phyloP scores from a whole-genome alignment of 2,888 invertebrate species.

The Endomychus coccineus region DNA sequence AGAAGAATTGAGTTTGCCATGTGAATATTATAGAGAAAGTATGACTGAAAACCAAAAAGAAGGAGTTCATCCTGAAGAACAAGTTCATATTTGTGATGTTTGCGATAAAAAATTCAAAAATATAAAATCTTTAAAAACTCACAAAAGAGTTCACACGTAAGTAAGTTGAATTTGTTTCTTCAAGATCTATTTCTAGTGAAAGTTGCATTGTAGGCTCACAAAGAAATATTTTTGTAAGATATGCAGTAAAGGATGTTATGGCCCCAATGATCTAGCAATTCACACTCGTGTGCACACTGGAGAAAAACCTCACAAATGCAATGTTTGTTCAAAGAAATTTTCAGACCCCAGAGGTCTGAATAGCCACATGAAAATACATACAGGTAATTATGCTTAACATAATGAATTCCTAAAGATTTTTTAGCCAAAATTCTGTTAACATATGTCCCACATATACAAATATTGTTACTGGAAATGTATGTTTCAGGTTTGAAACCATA shows the following conservation, averaged over 20 bases:
- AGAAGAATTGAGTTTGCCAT: no score
- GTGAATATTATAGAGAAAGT: no score
- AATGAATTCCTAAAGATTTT: neutral
- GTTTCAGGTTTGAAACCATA: constrained; percentile 31
- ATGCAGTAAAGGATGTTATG: constrained; percentile 33
- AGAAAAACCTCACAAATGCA: constrained; percentile 31
- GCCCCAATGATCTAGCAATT: constrained; percentile 28
- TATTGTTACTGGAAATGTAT: constrained; percentile 1
- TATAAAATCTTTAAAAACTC: constrained; percentile 24
- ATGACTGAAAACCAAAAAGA: constrained; percentile 20
- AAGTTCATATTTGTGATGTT: constrained; percentile 24
- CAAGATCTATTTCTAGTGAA: neutral
- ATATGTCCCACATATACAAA: neutral
- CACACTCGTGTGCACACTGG: constrained; percentile 33
- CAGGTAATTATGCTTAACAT: constrained; percentile 18
- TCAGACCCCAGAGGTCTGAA: constrained; percentile 32
- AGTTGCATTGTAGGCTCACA: constrained; percentile 16
- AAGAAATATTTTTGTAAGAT: constrained; percentile 27
- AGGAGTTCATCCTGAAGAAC: constrained; percentile 21
- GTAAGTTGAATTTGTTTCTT: constrained; percentile 9
- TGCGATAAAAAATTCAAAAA: constrained; percentile 26
- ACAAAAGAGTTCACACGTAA: constrained; percentile 28
- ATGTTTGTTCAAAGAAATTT: constrained; percentile 30
- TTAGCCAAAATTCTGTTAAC: no score
- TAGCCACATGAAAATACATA: constrained; percentile 33